A percentile compares a stretch with the other conserved stretches of the same genome.
These are phyloP conservation scores for Sarotherodon lohbergeri DNA, from an alignment of 2,113 vertebrate genomes.

Conservation along the genomic window DNA sequence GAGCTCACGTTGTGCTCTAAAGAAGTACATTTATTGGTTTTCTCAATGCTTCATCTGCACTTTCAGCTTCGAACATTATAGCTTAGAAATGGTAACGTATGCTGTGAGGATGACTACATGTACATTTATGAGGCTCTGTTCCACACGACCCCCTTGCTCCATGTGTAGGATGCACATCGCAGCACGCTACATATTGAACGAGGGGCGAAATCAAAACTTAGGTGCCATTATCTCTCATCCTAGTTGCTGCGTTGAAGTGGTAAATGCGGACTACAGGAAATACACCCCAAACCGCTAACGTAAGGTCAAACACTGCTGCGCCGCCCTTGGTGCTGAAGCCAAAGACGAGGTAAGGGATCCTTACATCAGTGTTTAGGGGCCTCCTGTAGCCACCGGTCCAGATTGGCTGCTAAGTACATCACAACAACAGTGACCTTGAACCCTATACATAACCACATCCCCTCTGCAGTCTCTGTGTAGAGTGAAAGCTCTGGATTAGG, in stretches of 20 bases:
- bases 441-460: constrained; percentile 34
- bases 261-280: constrained; percentile 2
- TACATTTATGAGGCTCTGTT: constrained; percentile 54
- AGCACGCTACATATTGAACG: constrained; percentile 38
- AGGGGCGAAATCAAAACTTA: constrained; percentile 9
- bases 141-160: constrained; percentile 38
- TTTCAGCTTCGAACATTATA: constrained; percentile 71
- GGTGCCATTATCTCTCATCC: constrained; percentile 25
- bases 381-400: constrained; percentile 34
- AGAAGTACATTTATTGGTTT: constrained; percentile 79
- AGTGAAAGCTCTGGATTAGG: constrained; percentile 65
- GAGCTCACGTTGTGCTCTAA: constrained; percentile 87
- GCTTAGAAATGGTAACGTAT: constrained; percentile 59
- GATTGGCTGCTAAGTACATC: constrained; percentile 24
- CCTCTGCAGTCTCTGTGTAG: constrained; percentile 43
- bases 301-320: constrained; percentile 18
- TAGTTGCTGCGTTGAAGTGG: constrained; percentile 11
- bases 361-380: constrained; percentile 25
- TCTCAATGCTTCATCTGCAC: constrained; percentile 91
- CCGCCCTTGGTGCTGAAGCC: constrained; percentile 2
- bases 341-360: constrained; percentile 9
- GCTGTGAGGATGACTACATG: constrained; percentile 61
- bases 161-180: constrained; percentile 36
- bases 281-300: neutral
- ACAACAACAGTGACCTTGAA: constrained; percentile 32